These are phyloP conservation scores for Pontoporia blainvillei DNA, from an alignment of 2,113 vertebrate species.

Conservation along the genomic window DNA sequence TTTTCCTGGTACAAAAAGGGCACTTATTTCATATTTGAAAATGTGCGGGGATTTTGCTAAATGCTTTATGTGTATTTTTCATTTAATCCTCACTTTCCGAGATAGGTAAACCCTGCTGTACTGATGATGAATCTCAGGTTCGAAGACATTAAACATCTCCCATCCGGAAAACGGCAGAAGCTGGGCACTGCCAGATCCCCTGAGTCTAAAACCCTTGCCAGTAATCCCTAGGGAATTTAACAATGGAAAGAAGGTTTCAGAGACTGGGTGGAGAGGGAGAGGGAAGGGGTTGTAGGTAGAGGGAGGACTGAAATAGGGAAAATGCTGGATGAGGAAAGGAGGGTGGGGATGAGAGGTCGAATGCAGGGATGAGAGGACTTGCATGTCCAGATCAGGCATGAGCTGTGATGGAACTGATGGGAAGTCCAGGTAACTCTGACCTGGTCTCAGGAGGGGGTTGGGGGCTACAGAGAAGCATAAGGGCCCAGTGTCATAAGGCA, in stretches of 20 bases:
- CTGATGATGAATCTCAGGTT: background rate
- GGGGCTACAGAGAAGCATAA: background rate
- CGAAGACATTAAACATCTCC: background rate
- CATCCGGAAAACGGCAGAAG: background rate
- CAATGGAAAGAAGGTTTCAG: background rate
- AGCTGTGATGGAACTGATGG: background rate
- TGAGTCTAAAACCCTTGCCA: background rate
- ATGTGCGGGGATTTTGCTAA: slow-evolving; percentile 17
- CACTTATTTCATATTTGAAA: background rate
- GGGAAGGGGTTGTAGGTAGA: background rate
- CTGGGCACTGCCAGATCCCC: background rate
- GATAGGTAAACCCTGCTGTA: background rate
- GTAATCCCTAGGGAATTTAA: background rate
- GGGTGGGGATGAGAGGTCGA: background rate
- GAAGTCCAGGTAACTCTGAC: background rate
- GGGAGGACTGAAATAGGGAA: background rate
- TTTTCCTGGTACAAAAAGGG: background rate
- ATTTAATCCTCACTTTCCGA: slow-evolving; percentile 9
- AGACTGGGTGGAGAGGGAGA: background rate
- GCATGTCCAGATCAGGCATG: background rate
- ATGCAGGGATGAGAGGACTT: background rate
- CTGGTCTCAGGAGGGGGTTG: background rate
- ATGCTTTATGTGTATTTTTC: background rate
- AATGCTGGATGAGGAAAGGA: background rate
- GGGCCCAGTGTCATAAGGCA: background rate